A percentile compares a stretch with the other conserved stretches of the same genome.
Evolutionary conservation across 2,797 vertebrate species (phyloP).

Genomic region (Tragopan temminckii): DNA sequence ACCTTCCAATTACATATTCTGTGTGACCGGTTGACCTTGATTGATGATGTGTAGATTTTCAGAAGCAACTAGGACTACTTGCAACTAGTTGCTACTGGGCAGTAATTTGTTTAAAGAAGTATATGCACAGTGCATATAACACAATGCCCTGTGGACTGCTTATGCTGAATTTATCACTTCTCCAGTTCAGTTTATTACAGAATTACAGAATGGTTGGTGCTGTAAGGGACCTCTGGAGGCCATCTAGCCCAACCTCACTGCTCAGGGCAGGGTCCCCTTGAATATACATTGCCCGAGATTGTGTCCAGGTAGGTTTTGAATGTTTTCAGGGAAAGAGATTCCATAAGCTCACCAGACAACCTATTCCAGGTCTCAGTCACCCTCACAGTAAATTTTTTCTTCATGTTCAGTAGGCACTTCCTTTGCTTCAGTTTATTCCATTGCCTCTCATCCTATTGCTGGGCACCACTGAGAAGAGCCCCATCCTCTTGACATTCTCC

Average conservation of each 20-base stretch:
- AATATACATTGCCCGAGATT: not conserved
- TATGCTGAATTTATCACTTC: not conserved
- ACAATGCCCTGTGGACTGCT: not conserved
- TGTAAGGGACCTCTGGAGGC: not conserved
- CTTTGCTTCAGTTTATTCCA: not conserved
- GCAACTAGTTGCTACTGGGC: not conserved
- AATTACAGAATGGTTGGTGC: not conserved
- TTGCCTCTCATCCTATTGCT: not conserved
- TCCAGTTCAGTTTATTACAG: not conserved
- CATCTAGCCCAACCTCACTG: not conserved
- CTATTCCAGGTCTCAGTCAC: not conserved
- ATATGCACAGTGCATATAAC: not conserved
- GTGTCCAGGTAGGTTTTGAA: not conserved
- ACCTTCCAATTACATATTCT: not conserved
- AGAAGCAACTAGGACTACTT: not conserved
- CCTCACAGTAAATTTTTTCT: not conserved
- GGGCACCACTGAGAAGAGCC: not conserved
- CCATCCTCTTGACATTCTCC: not conserved
- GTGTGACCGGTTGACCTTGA: slow-evolving; percentile 1
- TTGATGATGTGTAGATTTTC: slow-evolving; percentile 25
- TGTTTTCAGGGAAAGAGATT: not conserved
- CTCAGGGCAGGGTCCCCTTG: not conserved
- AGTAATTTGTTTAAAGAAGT: not conserved
- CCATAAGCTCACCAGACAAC: not conserved
- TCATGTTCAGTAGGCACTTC: not conserved